phyloP scores from a whole-genome alignment of 1,140 invertebrate species.

The Drosophila navojoa region DNA sequence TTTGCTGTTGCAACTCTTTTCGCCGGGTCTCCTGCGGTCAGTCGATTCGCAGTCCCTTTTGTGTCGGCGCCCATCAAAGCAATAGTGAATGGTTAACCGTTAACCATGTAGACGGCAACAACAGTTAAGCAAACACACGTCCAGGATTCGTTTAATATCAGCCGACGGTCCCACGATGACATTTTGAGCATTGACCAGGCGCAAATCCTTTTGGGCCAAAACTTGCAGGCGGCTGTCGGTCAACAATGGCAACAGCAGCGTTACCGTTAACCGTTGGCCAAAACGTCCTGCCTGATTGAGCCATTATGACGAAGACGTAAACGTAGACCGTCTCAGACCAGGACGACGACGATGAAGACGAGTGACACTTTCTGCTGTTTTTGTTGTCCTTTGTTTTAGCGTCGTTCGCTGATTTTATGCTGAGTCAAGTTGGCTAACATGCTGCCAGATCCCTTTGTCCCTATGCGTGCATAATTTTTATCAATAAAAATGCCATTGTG shows the following conservation, averaged over 20 bases:
- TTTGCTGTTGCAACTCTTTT: conserved; percentile 12
- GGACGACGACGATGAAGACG: conserved; percentile 2
- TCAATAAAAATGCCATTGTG: conserved; percentile 65
- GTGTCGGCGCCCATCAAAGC: conserved; percentile 34
- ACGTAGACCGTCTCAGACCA: conserved; percentile 34
- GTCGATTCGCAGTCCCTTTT: background rate
- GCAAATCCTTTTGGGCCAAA: conserved; percentile 32
- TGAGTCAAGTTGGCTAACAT: conserved; percentile 77
- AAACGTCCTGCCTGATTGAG: conserved; percentile 59
- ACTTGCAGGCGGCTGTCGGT: conserved; percentile 23
- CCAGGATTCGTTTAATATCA: conserved; percentile 29
- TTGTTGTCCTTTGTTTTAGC: conserved; percentile 41
- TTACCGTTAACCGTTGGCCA: conserved; percentile 31
- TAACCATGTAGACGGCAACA: conserved; percentile 18
- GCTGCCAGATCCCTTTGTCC: conserved; percentile 45
- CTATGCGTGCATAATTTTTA: conserved; percentile 76
- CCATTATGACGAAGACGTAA: conserved; percentile 59
- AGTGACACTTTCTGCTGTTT: conserved; percentile 29
- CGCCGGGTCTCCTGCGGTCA: background rate
- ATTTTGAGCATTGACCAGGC: conserved; percentile 31
- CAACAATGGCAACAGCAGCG: conserved; percentile 36
- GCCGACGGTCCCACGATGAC: conserved; percentile 37
- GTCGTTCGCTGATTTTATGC: conserved; percentile 56
- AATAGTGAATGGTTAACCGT: conserved; percentile 16
- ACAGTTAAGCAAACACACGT: conserved; percentile 35